Base-by-base conservation (phyloP, 2,113 vertebrate genomes). In the Melanocharis versteri region DNA sequence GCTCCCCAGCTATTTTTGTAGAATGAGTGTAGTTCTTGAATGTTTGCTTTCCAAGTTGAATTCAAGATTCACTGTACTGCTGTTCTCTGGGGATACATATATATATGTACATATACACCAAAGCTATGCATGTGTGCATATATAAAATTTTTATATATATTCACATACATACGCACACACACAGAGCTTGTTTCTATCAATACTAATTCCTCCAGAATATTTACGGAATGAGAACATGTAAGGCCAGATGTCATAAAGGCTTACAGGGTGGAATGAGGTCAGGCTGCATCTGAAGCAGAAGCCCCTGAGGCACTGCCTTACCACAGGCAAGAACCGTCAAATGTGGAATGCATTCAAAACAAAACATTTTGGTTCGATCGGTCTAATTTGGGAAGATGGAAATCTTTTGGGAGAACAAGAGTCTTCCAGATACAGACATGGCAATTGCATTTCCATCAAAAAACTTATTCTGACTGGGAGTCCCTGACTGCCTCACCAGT, bases 281-380 rank as follows among this genome's bases (percentile, higher is more conserved):
- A 93, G 66, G 39, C 54, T 89, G 33, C 66, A 73, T 70, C 73
- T 95, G 89, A 96, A 94, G 62, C 33, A 93, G 87, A 84, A 90
- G 65, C 18, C 83, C 70, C 53, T 27, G 51, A 84, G 61, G 50
- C 4, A 0, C n/a, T 73, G 42, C 31, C 58, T 27, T 39, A 64
- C 64, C 64, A 81, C 40, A 58, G 45, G 27, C 71, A 88, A 84
- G 47, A 21, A 22, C 39, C 64, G 35, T 81, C 56, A 81, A 51
- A 71, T 18, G 7, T 75, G 79, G 75, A 90, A 83, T 27, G 62
- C 26, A 65, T 80, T 79, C 75, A 86, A 28, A 90, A 20, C 27
- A 64, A 87, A 89, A 47, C 2, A 3, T 58, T 90, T 77, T 65
- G 30, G 11, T 86, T 93, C 47, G 71, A 24, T 66, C 1, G 2